These are phyloP conservation scores for Agonopterix arenella DNA, from an alignment of 2,888 invertebrate species.

Conservation along the genomic window DNA sequence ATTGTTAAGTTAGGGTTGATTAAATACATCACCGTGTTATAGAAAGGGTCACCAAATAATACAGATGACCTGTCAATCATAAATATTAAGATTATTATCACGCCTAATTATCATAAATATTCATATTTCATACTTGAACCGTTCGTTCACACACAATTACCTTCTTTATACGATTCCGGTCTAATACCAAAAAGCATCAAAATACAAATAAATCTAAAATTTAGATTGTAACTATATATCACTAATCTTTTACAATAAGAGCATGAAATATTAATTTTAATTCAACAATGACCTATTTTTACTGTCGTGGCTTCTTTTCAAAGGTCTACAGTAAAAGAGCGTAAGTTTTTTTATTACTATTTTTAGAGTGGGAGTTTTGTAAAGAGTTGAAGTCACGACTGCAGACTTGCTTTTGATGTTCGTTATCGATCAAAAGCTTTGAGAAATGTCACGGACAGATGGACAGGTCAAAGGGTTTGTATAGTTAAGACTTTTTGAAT, in stretches of 20 bases:
- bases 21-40: too few relatives aligned
- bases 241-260: constrained; percentile 50
- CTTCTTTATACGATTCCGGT: constrained; percentile 58
- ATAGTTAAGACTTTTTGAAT: constrained; percentile 15
- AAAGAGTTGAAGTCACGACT: constrained; percentile 18
- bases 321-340: constrained; percentile 22
- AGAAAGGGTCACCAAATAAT: neutral
- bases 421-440: constrained; percentile 46
- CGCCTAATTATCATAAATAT: constrained; percentile 58
- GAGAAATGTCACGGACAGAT: constrained; percentile 26
- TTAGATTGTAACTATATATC: constrained; percentile 65
- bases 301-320: constrained; percentile 61
- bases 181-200: constrained; percentile 28
- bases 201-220: constrained; percentile 64
- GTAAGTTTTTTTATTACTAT: constrained; percentile 19
- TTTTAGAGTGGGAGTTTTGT: constrained; percentile 19
- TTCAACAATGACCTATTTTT: constrained; percentile 57
- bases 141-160: constrained; percentile 73
- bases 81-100: constrained; percentile 16
- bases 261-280: constrained; percentile 61
- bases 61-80: constrained; percentile 31
- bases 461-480: constrained; percentile 34
- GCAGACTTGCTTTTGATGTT: constrained; percentile 17
- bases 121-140: constrained; percentile 42
- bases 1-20: too few relatives aligned